Percentiles rank a stretch among this genome's conserved stretches.
Evolutionary conservation across 2,888 invertebrate species (phyloP).

Genomic region (Perdita meconis): DNA sequence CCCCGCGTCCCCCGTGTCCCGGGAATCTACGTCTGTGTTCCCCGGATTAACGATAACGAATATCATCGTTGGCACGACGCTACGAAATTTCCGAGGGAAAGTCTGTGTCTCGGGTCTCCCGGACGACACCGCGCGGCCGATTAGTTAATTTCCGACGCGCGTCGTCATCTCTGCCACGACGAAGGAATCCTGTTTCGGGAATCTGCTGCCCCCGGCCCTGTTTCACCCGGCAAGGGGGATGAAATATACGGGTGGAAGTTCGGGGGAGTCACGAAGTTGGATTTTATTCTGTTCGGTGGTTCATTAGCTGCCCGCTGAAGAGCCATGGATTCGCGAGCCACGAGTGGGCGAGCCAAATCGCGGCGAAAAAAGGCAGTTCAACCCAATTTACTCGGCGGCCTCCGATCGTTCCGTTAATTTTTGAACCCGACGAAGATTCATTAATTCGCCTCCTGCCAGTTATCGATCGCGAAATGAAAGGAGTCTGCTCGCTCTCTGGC

Average conservation of each 20-base stretch:
- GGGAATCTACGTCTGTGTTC: conserved; percentile 7
- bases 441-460: background rate
- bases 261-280: background rate
- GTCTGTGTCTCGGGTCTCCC: background rate
- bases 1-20: no score
- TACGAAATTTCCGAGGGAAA: conserved; percentile 31
- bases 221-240: no score
- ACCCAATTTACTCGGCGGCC: no score
- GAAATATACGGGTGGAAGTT: background rate
- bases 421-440: background rate
- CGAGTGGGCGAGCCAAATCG: no score
- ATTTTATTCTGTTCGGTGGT: no score
- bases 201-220: background rate
- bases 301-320: no score
- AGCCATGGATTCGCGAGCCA: no score
- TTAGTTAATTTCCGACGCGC: conserved; percentile 29
- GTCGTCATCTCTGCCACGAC: no score
- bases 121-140: conserved; percentile 1
- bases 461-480: background rate
- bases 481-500: background rate
- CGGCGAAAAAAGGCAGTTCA: no score
- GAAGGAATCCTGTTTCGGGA: background rate
- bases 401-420: background rate
- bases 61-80: conserved; percentile 17
- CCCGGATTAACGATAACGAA: conserved; percentile 44